Conservation (phyloP, 1,140 invertebrate genomes). For the Lepidurus arcticus region DNA sequence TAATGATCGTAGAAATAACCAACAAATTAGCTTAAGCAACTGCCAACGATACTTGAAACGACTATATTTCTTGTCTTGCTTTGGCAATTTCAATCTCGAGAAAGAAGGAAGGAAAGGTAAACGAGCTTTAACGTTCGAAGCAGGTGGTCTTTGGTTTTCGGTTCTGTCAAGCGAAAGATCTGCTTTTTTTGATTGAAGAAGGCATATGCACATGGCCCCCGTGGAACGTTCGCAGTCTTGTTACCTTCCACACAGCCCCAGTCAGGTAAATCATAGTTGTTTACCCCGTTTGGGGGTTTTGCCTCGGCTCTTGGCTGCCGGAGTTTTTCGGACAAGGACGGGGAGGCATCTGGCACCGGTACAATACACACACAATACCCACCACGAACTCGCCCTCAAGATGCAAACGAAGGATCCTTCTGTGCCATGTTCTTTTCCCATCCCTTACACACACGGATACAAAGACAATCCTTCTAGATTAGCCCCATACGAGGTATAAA, state of each 20-base stretch:
- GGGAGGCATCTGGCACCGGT: no score
- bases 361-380: no score
- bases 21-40: not conserved
- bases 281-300: not conserved
- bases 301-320: no score
- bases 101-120: not conserved
- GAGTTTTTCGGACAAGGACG: no score
- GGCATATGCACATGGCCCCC: conserved; percentile 3
- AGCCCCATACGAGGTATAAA: no score
- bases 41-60: not conserved
- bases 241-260: not conserved
- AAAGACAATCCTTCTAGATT: no score
- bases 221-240: conserved; percentile 13
- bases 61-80: not conserved
- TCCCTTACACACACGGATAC: not conserved
- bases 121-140: not conserved
- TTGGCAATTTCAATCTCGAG: not conserved
- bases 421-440: not conserved
- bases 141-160: not conserved
- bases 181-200: conserved; percentile 12
- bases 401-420: no score
- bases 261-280: conserved; percentile 18
- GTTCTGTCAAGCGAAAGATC: not conserved
- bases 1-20: not conserved
- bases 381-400: no score